Evolutionary conservation across 2,888 invertebrate species (phyloP), one percentile per base, ranked within the genome.

Genomic region (Petrolisthes cinctipes): DNA sequence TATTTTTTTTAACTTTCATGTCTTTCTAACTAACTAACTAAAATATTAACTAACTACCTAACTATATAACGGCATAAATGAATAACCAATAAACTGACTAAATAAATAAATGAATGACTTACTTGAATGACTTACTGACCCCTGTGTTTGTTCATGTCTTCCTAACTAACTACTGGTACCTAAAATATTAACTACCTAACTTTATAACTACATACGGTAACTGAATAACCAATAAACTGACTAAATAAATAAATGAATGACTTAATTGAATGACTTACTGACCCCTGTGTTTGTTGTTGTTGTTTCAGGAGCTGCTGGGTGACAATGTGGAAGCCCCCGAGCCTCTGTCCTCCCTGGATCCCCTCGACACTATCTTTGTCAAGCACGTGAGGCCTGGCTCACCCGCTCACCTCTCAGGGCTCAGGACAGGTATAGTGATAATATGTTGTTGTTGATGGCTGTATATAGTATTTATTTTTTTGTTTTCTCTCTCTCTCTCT

Each of bases 341-440:
- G 79, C 76, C 88, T n/a, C 57, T 86, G 57, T 86, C 85, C 61
- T 86, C 81, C 66, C 80, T 83, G 23, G 86, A 89, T n/a, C 89
- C 89, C n/a, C 53, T 89, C 20, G 89, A 89, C 76, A 89, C 89
- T 71, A 89, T 89, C 78, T 89, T 89, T 51, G 89, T 89, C 53
- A 89, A 82, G 71, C 81, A 87, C 85, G 89, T 89, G 56, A 75
- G 68, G 75, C 84, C 80, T 51, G 86, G 85, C 20, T 87, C 86
- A 20, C 51, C 89, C 9, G 89, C 89, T 11, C 86, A 85, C 84
- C 78, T 87, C 80, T 86, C 89, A 20, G 89, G 89, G 37, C 89
- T 89, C 80, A 84, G 82, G 76, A 89, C 89, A 85, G 89, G 89
- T 89, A 14, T 84, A 75, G 37, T 37, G 37, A 37, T 37, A 37